These are phyloP conservation scores for Thysanoteuthis rhombus DNA, from an alignment of 2,888 invertebrate genomes.

Conservation along the genomic window DNA sequence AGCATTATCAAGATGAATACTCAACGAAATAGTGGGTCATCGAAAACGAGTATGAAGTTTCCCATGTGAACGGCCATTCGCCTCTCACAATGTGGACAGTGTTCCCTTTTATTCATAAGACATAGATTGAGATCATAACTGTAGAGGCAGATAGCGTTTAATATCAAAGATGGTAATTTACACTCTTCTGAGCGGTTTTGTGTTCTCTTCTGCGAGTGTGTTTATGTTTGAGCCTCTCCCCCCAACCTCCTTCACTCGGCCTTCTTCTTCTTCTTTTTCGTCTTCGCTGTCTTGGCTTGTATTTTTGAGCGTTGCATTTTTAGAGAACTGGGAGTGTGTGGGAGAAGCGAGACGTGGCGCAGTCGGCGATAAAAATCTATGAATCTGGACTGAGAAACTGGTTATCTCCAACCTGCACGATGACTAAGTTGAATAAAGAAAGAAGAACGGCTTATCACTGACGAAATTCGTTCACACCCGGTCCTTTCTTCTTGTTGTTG, in stretches of 20 bases:
- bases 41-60: background rate
- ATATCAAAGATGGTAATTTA: background rate
- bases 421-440: background rate
- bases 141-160: slow-evolving; percentile 12
- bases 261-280: background rate
- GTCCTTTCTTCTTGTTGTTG: background rate
- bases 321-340: background rate
- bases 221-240: background rate
- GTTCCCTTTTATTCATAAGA: background rate
- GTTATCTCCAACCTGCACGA: background rate
- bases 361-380: background rate
- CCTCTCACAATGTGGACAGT: background rate
- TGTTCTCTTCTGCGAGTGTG: background rate
- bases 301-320: background rate
- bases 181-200: background rate
- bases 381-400: background rate
- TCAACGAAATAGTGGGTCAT: background rate
- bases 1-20: background rate
- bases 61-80: background rate
- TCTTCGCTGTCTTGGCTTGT: background rate
- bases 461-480: background rate
- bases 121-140: background rate
- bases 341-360: background rate
- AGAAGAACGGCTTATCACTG: background rate
- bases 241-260: background rate